Conservation (phyloP, 1,140 invertebrate genomes). For the Harlomillsia oculata region DNA sequence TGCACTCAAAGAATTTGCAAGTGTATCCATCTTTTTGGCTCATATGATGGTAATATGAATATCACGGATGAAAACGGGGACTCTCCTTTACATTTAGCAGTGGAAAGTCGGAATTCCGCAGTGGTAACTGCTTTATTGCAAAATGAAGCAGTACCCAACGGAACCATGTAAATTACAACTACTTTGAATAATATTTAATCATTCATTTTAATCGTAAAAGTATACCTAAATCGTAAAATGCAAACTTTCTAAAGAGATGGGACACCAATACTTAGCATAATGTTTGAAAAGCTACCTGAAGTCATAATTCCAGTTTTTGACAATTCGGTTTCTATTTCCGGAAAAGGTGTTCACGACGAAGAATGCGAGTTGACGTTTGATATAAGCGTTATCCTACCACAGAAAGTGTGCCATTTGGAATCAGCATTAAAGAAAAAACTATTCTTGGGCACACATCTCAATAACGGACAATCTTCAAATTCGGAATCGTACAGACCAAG, state of each 20-base stretch:
- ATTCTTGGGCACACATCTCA: too few species aligned
- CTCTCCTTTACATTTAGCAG: slow-evolving; percentile 17
- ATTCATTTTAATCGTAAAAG: background rate
- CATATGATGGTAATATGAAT: slow-evolving; percentile 18
- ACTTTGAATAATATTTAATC: background rate
- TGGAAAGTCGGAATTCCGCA: background rate
- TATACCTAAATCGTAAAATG: background rate
- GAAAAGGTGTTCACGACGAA: slow-evolving; percentile 5
- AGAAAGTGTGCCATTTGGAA: background rate
- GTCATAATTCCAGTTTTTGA: slow-evolving; percentile 23
- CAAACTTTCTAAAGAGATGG: background rate
- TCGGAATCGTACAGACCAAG: background rate
- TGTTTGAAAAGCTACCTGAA: slow-evolving; percentile 19
- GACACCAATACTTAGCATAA: slow-evolving; percentile 7
- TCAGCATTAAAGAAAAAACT: background rate
- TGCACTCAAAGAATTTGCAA: slow-evolving; percentile 8
- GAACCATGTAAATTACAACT: background rate
- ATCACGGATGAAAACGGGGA: slow-evolving; percentile 3
- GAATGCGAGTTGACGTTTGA: slow-evolving; percentile 22
- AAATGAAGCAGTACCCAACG: slow-evolving; percentile 7
- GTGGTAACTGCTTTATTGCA: slow-evolving; percentile 12
- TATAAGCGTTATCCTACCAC: background rate
- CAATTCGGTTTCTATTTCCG: slow-evolving; percentile 2
- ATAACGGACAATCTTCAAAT: too few species aligned
- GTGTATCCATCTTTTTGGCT: slow-evolving; percentile 19